Percentiles rank a stretch among this genome's conserved stretches.
phyloP scores from a whole-genome alignment of 1,140 invertebrate genomes.

The Anadara kagoshimensis region DNA sequence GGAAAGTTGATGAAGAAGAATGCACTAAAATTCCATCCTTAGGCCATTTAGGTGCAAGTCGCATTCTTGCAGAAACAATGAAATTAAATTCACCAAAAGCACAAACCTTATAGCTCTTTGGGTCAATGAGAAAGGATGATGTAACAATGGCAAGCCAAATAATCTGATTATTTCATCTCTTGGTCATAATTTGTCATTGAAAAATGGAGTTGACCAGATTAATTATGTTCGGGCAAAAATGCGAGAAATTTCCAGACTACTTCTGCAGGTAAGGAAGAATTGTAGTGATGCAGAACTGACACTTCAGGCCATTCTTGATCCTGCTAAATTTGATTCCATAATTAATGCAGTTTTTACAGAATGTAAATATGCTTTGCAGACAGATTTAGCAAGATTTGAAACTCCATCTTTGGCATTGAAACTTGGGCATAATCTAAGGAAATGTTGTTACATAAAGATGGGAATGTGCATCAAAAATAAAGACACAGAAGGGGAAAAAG shows the following conservation, averaged over 20 bases:
- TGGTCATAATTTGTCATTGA: neutral
- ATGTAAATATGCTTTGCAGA: conserved; percentile 3
- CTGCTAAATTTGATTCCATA: neutral
- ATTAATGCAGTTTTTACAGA: neutral
- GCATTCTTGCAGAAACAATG: too few relatives aligned
- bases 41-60: too few relatives aligned
- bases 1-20: too few relatives aligned
- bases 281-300: neutral
- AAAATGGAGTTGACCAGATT: neutral
- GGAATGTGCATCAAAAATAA: neutral
- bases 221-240: conserved; percentile 1
- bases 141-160: too few relatives aligned
- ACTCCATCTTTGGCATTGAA: conserved; percentile 2
- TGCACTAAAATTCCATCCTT: too few relatives aligned
- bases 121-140: too few relatives aligned
- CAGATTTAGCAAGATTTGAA: neutral
- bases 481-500: neutral
- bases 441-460: conserved; percentile 1
- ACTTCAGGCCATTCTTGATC: neutral
- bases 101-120: too few relatives aligned
- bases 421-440: conserved; percentile 6
- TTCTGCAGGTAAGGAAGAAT: neutral
- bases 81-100: too few relatives aligned
- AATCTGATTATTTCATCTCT: neutral
- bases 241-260: neutral